A percentile compares a stretch with the other conserved stretches of the same genome.
Conservation (phyloP, 2,113 vertebrate species). For the Mionectes macconnelli region DNA sequence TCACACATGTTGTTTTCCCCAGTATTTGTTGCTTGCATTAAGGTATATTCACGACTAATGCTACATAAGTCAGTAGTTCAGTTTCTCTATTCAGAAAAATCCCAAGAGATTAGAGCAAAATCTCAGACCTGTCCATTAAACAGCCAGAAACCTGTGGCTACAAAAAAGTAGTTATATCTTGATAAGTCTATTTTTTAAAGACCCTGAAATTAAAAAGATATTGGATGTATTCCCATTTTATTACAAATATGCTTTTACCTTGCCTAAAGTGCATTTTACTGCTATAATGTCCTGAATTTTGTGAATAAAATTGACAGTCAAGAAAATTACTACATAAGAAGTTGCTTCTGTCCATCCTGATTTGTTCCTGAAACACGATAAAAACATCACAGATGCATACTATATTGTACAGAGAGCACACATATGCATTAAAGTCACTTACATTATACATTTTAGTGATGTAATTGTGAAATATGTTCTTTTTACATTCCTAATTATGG, state of each 20-base stretch:
- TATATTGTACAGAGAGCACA: background rate
- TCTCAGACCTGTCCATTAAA: constrained; percentile 9
- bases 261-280: background rate
- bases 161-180: constrained; percentile 8
- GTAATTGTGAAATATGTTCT: constrained; percentile 61
- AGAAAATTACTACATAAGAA: background rate
- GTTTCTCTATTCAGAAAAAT: constrained; percentile 12
- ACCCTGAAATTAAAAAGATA: background rate
- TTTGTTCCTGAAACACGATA: background rate
- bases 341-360: background rate
- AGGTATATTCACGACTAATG: background rate
- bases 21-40: background rate
- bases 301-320: background rate
- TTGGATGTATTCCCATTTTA: background rate
- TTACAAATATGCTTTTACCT: background rate
- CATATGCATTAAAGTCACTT: constrained; percentile 51
- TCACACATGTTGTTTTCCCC: background rate
- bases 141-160: constrained; percentile 6
- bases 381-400: constrained; percentile 9
- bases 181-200: constrained; percentile 16
- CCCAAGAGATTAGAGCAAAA: background rate
- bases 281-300: background rate
- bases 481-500: constrained; percentile 63
- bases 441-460: constrained; percentile 29
- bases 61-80: background rate